phyloP scores from a whole-genome alignment of 2,113 vertebrate species.

The Engystomops pustulosus region DNA sequence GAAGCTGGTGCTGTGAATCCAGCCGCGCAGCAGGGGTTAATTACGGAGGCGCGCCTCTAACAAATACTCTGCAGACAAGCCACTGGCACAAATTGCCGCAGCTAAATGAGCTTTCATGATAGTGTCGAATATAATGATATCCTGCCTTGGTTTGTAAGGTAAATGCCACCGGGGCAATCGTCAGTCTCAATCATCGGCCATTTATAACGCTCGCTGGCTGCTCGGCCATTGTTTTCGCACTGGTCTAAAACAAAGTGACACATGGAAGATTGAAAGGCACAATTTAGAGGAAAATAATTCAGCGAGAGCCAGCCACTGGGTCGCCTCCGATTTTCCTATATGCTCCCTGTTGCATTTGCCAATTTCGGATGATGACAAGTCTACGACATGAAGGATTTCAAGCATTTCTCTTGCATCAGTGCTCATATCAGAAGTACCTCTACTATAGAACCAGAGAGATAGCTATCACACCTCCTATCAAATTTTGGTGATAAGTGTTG shows the following conservation, averaged over 20 bases:
- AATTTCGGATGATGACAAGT: neutral
- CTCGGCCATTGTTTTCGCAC: neutral
- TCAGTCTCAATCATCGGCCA: slow-evolving; percentile 53
- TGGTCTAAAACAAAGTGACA: slow-evolving; percentile 53
- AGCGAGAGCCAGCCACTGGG: slow-evolving; percentile 16
- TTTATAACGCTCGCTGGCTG: slow-evolving; percentile 49
- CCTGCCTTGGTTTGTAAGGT: slow-evolving; percentile 49
- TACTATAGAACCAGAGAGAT: neutral
- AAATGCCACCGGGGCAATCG: slow-evolving; percentile 40
- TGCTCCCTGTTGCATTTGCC: neutral
- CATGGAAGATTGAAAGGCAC: slow-evolving; percentile 48
- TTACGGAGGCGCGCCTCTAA: neutral
- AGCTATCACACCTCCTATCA: neutral
- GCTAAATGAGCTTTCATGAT: slow-evolving; percentile 49
- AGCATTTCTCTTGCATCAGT: neutral
- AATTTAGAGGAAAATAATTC: slow-evolving; percentile 41
- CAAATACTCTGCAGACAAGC: slow-evolving; percentile 1
- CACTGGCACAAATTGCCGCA: slow-evolving; percentile 31
- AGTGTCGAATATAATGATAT: slow-evolving; percentile 50
- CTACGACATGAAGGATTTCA: slow-evolving; percentile 22
- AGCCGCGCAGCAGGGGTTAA: slow-evolving; percentile 16
- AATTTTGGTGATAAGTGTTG: neutral
- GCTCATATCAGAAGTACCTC: neutral
- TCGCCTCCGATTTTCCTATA: slow-evolving; percentile 15
- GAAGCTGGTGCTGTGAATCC: neutral